A percentile compares a stretch with the other conserved stretches of the same genome.
These are phyloP conservation scores for Limnothrissa miodon DNA, from an alignment of 2,113 vertebrate genomes.

Conservation along the genomic window DNA sequence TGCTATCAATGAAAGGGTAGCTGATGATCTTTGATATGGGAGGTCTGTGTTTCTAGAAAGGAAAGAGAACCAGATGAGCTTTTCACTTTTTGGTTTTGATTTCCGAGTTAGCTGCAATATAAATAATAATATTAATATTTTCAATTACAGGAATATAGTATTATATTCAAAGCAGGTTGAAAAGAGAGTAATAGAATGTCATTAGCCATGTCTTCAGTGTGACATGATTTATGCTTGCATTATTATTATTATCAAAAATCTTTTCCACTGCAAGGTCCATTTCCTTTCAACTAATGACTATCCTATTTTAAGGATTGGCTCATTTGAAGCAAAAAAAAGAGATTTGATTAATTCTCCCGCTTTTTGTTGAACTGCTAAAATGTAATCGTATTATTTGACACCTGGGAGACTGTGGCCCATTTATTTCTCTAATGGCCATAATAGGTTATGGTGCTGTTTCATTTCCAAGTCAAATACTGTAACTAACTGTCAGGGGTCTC, in stretches of 20 bases:
- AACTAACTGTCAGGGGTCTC: slow-evolving; percentile 9
- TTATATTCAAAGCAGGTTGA: background rate
- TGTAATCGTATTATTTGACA: slow-evolving; percentile 21
- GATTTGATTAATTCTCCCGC: slow-evolving; percentile 28
- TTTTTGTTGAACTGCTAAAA: slow-evolving; percentile 2
- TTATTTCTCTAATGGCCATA: background rate
- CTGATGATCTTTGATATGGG: background rate
- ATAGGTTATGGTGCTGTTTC: background rate
- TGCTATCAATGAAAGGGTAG: no score
- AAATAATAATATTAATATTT: background rate
- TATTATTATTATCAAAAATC: slow-evolving; percentile 37
- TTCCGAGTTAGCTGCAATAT: background rate
- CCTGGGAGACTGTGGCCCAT: background rate
- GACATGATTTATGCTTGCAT: slow-evolving; percentile 33
- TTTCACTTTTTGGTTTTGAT: background rate
- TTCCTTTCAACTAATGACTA: slow-evolving; percentile 38
- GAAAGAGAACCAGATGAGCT: background rate
- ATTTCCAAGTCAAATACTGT: slow-evolving; percentile 12
- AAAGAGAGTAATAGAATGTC: background rate
- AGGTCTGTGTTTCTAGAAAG: background rate
- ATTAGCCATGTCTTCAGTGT: slow-evolving; percentile 17
- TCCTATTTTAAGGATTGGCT: slow-evolving; percentile 37
- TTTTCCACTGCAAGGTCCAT: slow-evolving; percentile 35
- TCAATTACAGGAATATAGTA: background rate
- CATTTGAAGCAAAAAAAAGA: slow-evolving; percentile 41